Evolutionary conservation across 2,113 vertebrate genomes (phyloP), one percentile per base, ranked within the genome.

Genomic region (Trachemys scripta): DNA sequence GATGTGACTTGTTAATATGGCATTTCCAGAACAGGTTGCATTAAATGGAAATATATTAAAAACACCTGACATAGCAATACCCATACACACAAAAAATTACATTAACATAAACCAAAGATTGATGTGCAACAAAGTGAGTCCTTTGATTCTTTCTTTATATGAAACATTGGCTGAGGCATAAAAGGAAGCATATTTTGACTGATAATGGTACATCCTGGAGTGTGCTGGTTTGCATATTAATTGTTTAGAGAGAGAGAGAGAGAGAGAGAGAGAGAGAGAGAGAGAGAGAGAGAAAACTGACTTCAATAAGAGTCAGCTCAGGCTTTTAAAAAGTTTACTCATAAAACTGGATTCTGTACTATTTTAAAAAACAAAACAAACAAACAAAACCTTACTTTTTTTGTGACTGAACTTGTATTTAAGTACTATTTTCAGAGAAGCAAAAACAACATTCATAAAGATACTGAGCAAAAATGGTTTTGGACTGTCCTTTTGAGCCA

Each of bases 161-260:
- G 2, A 78, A 89, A n/a, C 17, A 38, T 17, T 89, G n/a, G 14
- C n/a, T 84, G 12, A 65, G 8, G 75, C 90, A 75, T 94, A 56
- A 90, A 96, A 84, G 47, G 53, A 91, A 88, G 19, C 29, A 93
- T 83, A 27, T 19, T 85, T 29, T 20, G 25, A 8, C 16, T 96
- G 91, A 93, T 89, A 97, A 90, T 90, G 57, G 92, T 95, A 92
- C 75, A 85, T 59, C 54, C 54, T 89, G 45, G 87, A 87, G 82
- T 31, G 19, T 62, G 14, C 4, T n/a, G 62, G 31, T 92, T 85
- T 35, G 10, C 49, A 4, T 79, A 87, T 75, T 82, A 92, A 29
- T 38, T 54, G 91, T 4, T n/a, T 91, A 45, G 56, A 82, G 80
- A 42, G 47, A 19, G 53, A 38, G 7, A 81, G 51, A 38, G 89